phyloP scores from a whole-genome alignment of 2,888 invertebrate species.

The Ommatoiulus sabulosus region DNA sequence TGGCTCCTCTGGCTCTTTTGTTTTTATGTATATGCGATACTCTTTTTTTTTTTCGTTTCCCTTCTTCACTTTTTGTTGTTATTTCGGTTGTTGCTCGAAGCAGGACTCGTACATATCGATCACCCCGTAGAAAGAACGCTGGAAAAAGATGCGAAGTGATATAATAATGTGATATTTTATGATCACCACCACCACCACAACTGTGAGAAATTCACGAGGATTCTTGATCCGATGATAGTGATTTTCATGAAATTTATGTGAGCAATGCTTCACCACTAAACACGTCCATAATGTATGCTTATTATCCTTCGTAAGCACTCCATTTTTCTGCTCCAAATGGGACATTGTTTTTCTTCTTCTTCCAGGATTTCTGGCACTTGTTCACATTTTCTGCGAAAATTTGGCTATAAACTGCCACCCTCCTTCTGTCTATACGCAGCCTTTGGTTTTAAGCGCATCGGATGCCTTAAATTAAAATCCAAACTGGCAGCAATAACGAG shows the following conservation, averaged over 20 bases:
- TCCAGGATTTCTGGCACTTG: neutral
- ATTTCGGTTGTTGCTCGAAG: constrained; percentile 16
- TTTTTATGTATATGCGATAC: constrained; percentile 45
- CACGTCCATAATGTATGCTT: constrained; percentile 47
- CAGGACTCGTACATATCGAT: constrained; percentile 11
- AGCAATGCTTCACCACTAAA: constrained; percentile 48
- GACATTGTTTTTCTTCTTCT: neutral
- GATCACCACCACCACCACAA: constrained; percentile 19
- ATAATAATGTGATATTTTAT: constrained; percentile 47
- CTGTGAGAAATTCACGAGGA: constrained; percentile 10
- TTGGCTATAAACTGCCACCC: neutral
- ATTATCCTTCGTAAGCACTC: constrained; percentile 36
- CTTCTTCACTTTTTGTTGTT: constrained; percentile 22
- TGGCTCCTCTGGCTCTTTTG: constrained; percentile 46
- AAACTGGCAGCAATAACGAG: constrained; percentile 1
- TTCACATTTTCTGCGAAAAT: neutral
- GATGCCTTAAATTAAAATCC: constrained; percentile 4
- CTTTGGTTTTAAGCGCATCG: neutral
- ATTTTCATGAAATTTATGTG: constrained; percentile 47
- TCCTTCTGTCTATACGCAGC: neutral
- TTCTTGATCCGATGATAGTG: constrained; percentile 45
- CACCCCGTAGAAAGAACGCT: neutral
- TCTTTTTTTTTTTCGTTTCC: constrained; percentile 12
- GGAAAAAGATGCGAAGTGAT: neutral
- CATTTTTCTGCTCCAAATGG: neutral